phyloP scores from a whole-genome alignment of 2,888 invertebrate genomes.

The Trichogramma evanescens region DNA sequence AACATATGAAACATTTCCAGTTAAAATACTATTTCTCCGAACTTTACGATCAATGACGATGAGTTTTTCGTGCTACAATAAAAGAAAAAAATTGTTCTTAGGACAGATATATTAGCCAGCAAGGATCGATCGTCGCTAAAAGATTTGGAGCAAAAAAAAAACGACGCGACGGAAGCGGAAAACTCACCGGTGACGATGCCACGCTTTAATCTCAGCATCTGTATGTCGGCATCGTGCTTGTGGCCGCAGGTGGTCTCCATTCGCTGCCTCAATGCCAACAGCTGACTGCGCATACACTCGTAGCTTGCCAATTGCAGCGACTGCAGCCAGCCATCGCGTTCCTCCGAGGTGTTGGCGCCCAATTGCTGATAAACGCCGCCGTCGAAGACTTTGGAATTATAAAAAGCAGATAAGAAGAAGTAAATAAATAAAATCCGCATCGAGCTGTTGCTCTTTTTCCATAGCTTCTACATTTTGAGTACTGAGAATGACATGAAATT shows the following conservation, averaged over 20 bases:
- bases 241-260: slow-evolving; percentile 58
- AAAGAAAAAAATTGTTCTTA: too few species aligned
- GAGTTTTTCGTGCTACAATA: too few species aligned
- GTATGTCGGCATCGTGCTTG: slow-evolving; percentile 60
- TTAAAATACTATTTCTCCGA: too few species aligned
- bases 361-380: slow-evolving; percentile 76
- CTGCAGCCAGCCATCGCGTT: slow-evolving; percentile 80
- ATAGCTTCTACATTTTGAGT: too few species aligned
- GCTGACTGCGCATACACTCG: slow-evolving; percentile 69
- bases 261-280: slow-evolving; percentile 59
- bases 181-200: slow-evolving; percentile 61
- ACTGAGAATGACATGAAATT: too few species aligned
- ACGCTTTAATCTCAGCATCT: slow-evolving; percentile 63
- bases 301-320: slow-evolving; percentile 79
- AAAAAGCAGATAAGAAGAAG: neutral
- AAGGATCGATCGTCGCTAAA: too few species aligned
- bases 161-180: too few species aligned
- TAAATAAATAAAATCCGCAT: neutral
- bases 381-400: slow-evolving; percentile 61
- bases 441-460: too few species aligned
- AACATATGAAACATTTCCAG: too few species aligned
- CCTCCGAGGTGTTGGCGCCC: slow-evolving; percentile 71
- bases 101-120: too few species aligned
- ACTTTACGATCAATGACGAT: too few species aligned
- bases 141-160: too few species aligned